Base-by-base conservation (phyloP, 2,888 invertebrate species). In the Amphipyra tragopoginis region DNA sequence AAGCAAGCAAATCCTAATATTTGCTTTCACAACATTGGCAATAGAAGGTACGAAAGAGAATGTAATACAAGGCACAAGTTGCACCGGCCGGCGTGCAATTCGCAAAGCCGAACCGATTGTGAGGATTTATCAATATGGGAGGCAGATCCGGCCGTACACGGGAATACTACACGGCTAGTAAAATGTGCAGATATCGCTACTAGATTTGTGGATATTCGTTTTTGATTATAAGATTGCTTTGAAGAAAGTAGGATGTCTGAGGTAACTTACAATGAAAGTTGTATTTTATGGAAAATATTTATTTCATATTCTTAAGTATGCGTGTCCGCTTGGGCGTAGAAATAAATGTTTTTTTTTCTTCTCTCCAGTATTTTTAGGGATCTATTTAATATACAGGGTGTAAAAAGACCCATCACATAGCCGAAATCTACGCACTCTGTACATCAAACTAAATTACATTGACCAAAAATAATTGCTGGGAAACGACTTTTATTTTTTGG, bases 81-180 rank as follows among this genome's bases (percentile, higher is more conserved):
- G 86, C 72, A 56, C 53, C 39, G 63, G 39, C 15, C n/a, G 79
- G 78, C 86, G 85, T 86, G 86, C 87, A 87, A 87, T 88, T 86
- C 84, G 83, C 88, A 91, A 91, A 92, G 91, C 90, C 83, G 74
- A 85, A 88, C 62, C 89, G 89, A 90, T 91, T 89, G 90, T 91
- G 80, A 84, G 92, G 92, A 91, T 91, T 92, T 92, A 88, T 87
- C 90, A 88, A 90, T 88, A 90, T 85, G 86, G 86, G 81, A 80
- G 80, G 83, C 79, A 84, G 86, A 87, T 90, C 86, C 79, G 80
- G 82, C 80, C 72, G 79, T 77, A 48, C 64, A 57, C 29, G 29
- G 29, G 6, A 29, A 29, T 62, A 60, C 65, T 72, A 64, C 79
- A 70, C 70, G 75, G 77, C 79, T 79, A 71, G 74, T 79, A 79